Evolutionary conservation across 2,797 vertebrate genomes (phyloP), one percentile per base, ranked within the genome.

Genomic region (Taeniopygia guttata): DNA sequence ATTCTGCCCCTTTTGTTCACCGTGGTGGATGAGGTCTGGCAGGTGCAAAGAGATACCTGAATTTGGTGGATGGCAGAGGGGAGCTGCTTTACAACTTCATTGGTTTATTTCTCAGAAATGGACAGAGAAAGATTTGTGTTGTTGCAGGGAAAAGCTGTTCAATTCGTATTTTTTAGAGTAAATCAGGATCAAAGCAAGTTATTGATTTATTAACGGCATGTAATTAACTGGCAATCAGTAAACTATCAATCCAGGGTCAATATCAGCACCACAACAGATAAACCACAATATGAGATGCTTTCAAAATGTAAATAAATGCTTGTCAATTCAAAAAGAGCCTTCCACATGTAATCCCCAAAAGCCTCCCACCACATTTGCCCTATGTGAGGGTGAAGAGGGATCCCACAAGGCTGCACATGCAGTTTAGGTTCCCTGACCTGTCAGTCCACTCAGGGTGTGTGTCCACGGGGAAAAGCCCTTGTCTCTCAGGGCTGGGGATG

Each of bases 161-260:
- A 27, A 59, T 91, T 86, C 3, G 1, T 66, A 55, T 8, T 16
- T 42, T 84, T 93, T 84, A 79, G 62, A 88, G 80, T 42, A 90
- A 69, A 93, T 70, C 48, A 56, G 52, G n/a, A 93, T 84, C 79
- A 94, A 90, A 95, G 83, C 23, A 59, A 32, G 13, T 36, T 87
- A 93, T 73, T 90, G 93, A 90, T 82, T 90, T 79, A 76, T 87
- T 94, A 91, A 91, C 19, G 8, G 29, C 13, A 5, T 4, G 29
- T 69, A 91, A 96, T 93, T 95, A 95, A 82, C 80, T 40, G 45
- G 66, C 73, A 94, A 48, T 91, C 85, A 67, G 85, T 45, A 59
- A 93, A 66, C 81, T 66, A 49, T 42, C 82, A 48, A 82, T 70
- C 45, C 55, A 52, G 59, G 59, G 59, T 52, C 66, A 59, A 0